Conservation (phyloP, 2,113 vertebrate species). For the Perca schrenkii region DNA sequence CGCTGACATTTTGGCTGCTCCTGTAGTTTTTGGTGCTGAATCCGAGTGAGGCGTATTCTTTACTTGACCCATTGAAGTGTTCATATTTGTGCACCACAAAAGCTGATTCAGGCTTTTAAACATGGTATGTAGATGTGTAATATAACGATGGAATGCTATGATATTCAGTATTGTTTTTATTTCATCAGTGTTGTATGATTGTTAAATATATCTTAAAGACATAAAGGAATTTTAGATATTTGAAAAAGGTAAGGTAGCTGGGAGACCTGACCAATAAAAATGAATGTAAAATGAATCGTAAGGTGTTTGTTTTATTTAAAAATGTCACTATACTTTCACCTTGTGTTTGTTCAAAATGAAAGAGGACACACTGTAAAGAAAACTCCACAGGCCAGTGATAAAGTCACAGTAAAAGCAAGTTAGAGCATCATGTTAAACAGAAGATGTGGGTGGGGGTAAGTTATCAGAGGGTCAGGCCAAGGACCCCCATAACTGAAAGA, state of each 20-base stretch:
- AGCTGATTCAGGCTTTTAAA: conserved; percentile 7
- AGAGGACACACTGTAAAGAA: background rate
- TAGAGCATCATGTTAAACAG: background rate
- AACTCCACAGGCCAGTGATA: too few species aligned
- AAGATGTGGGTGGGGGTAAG: background rate
- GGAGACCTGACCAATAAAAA: conserved; percentile 84
- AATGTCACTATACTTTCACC: background rate
- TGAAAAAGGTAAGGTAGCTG: conserved; percentile 83
- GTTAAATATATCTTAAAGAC: conserved; percentile 57
- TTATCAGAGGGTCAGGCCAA: too few species aligned
- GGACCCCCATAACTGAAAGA: too few species aligned
- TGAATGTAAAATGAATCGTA: conserved; percentile 64
- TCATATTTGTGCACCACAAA: conserved; percentile 12
- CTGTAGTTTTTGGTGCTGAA: conserved; percentile 32
- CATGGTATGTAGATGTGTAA: conserved; percentile 63
- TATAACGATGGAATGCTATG: conserved; percentile 61
- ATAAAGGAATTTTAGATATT: conserved; percentile 77
- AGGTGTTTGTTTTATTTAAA: conserved; percentile 59
- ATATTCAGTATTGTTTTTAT: conserved; percentile 53
- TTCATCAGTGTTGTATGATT: conserved; percentile 56
- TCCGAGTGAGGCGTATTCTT: background rate
- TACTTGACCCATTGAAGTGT: background rate
- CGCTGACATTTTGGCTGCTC: background rate
- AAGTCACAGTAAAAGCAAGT: background rate
- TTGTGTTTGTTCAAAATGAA: background rate